Base-by-base conservation (phyloP, 37 sponge, comb jelly and placozoan genomes). In the Eunapius fragilis region DNA sequence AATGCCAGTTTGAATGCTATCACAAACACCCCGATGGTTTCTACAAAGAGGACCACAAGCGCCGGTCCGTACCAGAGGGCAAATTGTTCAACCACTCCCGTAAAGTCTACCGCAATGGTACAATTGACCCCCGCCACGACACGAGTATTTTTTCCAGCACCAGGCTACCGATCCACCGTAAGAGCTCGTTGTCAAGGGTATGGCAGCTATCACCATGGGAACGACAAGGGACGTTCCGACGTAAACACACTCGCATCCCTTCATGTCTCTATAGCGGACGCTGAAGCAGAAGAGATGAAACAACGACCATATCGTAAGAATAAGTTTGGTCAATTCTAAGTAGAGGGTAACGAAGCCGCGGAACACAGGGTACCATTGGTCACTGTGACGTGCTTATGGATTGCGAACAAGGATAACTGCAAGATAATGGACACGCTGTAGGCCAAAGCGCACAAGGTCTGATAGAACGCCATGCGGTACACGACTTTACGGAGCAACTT, bases 61-160 rank as follows among this genome's bases (percentile, higher is more conserved):
- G 24, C 26, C 6, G 76, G 76, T 2, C 76, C 76, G 34, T 75
- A 75, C 76, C 76, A 75, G 31, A 75, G n/a, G 4, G 32, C 76
- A 75, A 75, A 75, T 36, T 75, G 76, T 36, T 75, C 33, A 35
- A 75, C 13, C 76, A 32, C 35, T 28, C 76, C 76, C 34, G 31
- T 24, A 30, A 9, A 30, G 9, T 70, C 25, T 7, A 30, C n/a
- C 6, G 41, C 41, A 25, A 11, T 25, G 5, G 33, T 36, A 75
- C 4, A 4, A 41, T 6, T 41, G 6, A 3, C 41, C 41, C 6
- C 41, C 41, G 6, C 41, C 41, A 9, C 41, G 6, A 9, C 41
- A 6, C 41, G 41, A 6, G 41, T 41, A 41, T 41, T 41, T 41
- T 30, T 30, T 75, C 76, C 76, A 75, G 76, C 76, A 75, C 76